phyloP scores from a whole-genome alignment of 1,140 invertebrate genomes.

The Oppia nitens region DNA sequence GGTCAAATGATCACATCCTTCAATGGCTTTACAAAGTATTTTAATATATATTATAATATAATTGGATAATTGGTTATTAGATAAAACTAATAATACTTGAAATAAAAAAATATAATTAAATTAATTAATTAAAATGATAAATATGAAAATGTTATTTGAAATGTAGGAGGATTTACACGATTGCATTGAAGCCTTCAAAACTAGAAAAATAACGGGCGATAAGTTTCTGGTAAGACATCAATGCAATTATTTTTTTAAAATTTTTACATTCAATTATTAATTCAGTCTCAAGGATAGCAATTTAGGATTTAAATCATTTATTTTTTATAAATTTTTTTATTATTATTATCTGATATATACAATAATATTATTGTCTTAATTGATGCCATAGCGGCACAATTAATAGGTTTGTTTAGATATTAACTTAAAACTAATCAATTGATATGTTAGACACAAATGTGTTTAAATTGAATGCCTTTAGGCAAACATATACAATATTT shows the following conservation, averaged over 20 bases:
- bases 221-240: constrained; percentile 12
- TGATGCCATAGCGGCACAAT: background rate
- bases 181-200: constrained; percentile 17
- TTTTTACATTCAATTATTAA: background rate
- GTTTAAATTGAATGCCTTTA: too few species aligned
- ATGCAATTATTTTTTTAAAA: too few species aligned
- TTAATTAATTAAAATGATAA: too few species aligned
- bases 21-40: background rate
- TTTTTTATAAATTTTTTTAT: too few species aligned
- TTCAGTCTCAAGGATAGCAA: background rate
- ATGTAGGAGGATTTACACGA: constrained; percentile 16
- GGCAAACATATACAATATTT: background rate
- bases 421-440: background rate
- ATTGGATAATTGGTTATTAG: too few species aligned
- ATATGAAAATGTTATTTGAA: background rate
- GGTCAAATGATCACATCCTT: background rate
- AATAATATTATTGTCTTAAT: too few species aligned
- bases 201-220: constrained; percentile 13
- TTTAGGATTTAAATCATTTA: too few species aligned
- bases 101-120: background rate
- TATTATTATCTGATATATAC: too few species aligned
- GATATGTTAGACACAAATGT: background rate
- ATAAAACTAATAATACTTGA: background rate
- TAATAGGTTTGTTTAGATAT: background rate
- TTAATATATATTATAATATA: background rate